Evolutionary conservation across 2,797 vertebrate genomes (phyloP).

Genomic region (Pipistrellus pipistrellus): DNA sequence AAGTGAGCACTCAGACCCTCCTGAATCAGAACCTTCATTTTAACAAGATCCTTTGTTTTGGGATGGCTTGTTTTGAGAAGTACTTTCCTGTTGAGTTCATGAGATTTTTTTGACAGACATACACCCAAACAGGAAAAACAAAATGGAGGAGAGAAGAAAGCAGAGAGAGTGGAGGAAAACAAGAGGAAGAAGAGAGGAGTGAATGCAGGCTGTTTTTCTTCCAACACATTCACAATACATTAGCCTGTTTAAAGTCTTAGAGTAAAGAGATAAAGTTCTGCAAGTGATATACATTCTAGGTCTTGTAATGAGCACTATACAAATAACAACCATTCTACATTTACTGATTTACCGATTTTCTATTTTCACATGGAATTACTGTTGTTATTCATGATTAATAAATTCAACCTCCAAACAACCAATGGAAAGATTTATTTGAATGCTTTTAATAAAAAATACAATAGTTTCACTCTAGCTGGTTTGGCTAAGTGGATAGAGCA

Average conservation of each 20-base stretch:
- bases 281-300: not conserved
- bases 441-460: not conserved
- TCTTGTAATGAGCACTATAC: not conserved
- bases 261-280: not conserved
- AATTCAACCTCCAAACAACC: not conserved
- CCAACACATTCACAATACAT: not conserved
- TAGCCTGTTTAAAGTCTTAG: not conserved
- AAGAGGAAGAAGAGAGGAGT: not conserved
- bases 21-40: not conserved
- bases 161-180: accelerated
- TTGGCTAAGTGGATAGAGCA: too few species aligned
- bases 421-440: not conserved
- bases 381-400: not conserved
- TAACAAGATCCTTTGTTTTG: not conserved
- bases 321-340: not conserved
- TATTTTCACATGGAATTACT: not conserved
- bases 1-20: not conserved
- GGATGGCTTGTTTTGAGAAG: not conserved
- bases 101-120: not conserved
- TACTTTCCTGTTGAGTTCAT: not conserved
- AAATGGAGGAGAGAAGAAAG: not conserved
- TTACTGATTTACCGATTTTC: not conserved
- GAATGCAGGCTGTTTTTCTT: not conserved
- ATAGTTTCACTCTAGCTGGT: not conserved
- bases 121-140: not conserved